A percentile compares a stretch with the other conserved stretches of the same genome.
phyloP scores from a whole-genome alignment of 2,888 invertebrate genomes.

The Zhuqinia jingwanae region DNA sequence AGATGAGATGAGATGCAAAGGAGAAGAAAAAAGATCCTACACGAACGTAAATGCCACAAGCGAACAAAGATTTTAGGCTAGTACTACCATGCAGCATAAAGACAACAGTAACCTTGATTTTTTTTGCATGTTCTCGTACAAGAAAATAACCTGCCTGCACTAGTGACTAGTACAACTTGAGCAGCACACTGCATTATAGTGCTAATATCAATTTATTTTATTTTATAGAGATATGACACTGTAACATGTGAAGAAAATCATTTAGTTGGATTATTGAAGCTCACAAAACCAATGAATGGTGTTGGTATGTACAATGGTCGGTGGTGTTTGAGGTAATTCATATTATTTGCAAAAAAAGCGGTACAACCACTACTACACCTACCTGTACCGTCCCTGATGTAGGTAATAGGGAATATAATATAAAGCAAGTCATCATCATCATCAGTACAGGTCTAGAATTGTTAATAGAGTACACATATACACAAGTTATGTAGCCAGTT shows the following conservation, averaged over 20 bases:
- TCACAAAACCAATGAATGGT: slow-evolving; percentile 48
- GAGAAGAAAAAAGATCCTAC: slow-evolving; percentile 1
- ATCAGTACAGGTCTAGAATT: slow-evolving; percentile 4
- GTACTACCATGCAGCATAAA: not conserved
- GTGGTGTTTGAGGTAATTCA: not conserved
- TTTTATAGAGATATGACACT: slow-evolving; percentile 15
- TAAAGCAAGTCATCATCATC: not conserved
- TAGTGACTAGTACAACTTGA: not conserved
- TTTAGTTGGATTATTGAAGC: slow-evolving; percentile 38
- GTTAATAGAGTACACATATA: too few relatives aligned
- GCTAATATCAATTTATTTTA: slow-evolving; percentile 13
- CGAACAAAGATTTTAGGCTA: slow-evolving; percentile 11
- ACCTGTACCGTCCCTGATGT: slow-evolving; percentile 6
- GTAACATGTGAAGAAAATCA: slow-evolving; percentile 49
- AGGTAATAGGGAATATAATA: slow-evolving; percentile 1
- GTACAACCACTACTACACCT: slow-evolving; percentile 7
- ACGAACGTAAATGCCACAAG: slow-evolving; percentile 3
- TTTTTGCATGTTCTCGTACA: slow-evolving; percentile 43
- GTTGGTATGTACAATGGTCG: not conserved
- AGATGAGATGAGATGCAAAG: not conserved
- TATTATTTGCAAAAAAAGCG: slow-evolving; percentile 34
- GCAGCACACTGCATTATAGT: not conserved
- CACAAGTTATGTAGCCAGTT: too few relatives aligned
- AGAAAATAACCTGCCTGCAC: slow-evolving; percentile 12
- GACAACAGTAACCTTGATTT: slow-evolving; percentile 61